These are phyloP conservation scores for Chrosomus eos DNA, from an alignment of 2,797 vertebrate genomes.

Conservation along the genomic window DNA sequence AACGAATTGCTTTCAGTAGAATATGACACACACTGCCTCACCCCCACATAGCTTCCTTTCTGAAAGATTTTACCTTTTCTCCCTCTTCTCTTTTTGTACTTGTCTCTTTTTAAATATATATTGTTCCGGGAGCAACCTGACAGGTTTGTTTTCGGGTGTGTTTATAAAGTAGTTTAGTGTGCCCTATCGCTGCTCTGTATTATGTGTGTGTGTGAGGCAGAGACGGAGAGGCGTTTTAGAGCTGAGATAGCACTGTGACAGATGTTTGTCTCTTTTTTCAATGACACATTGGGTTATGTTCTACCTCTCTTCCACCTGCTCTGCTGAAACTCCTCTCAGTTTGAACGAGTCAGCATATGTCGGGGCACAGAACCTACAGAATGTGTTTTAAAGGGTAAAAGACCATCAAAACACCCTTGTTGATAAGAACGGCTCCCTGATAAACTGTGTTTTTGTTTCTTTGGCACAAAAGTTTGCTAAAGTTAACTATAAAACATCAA, in stretches of 20 bases:
- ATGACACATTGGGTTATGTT: conserved; percentile 24
- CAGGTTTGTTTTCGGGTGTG: conserved; percentile 37
- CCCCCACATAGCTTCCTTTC: not conserved
- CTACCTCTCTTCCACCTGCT: conserved; percentile 31
- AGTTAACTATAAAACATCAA: not conserved
- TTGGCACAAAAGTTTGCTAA: not conserved
- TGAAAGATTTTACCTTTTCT: conserved; percentile 1
- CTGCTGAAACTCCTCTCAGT: conserved; percentile 10
- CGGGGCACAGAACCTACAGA: not conserved
- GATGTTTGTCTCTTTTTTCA: conserved; percentile 45
- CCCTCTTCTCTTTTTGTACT: not conserved
- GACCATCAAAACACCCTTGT: conserved; percentile 3
- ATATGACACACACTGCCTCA: not conserved
- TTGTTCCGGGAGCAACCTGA: not conserved
- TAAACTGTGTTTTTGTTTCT: not conserved
- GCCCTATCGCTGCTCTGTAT: not conserved
- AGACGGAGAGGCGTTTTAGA: conserved; percentile 20
- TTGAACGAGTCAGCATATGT: conserved; percentile 37
- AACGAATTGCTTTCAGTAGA: not conserved
- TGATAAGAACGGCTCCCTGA: not conserved
- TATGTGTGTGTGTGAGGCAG: not conserved
- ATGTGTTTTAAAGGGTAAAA: conserved; percentile 26
- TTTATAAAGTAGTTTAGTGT: conserved; percentile 43
- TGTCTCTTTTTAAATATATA: not conserved
- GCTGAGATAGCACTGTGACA: conserved; percentile 46